These are phyloP conservation scores for Silurus asotus DNA, from an alignment of 2,113 vertebrate genomes.

Conservation along the genomic window DNA sequence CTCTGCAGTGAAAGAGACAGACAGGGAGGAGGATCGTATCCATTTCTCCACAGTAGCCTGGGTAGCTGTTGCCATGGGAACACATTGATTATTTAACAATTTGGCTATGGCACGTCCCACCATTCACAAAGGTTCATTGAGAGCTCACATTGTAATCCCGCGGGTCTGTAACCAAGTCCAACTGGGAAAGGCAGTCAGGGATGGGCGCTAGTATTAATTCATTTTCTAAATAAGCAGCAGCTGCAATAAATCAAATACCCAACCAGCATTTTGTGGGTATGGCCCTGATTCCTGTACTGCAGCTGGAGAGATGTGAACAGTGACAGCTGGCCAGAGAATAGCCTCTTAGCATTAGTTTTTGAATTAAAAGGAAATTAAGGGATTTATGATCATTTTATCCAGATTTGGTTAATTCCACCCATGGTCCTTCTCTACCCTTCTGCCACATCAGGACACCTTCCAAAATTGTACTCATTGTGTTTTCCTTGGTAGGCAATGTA, in stretches of 20 bases:
- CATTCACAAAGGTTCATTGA: conserved; percentile 65
- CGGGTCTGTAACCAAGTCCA: conserved; percentile 60
- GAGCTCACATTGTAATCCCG: conserved; percentile 63
- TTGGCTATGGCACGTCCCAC: conserved; percentile 61
- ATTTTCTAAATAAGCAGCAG: conserved; percentile 39
- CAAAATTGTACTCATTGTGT: conserved; percentile 38
- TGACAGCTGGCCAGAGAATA: conserved; percentile 55
- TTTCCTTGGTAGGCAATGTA: not conserved
- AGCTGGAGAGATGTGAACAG: conserved; percentile 52
- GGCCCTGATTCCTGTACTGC: conserved; percentile 39
- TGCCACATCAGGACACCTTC: conserved; percentile 53
- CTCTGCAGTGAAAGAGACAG: conserved; percentile 55
- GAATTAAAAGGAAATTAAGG: conserved; percentile 63
- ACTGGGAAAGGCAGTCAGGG: conserved; percentile 53
- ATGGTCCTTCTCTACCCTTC: conserved; percentile 47
- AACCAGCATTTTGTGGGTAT: not conserved
- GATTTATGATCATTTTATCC: conserved; percentile 62
- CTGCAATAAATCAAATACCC: conserved; percentile 46
- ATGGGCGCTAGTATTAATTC: conserved; percentile 53
- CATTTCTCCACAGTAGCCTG: conserved; percentile 44
- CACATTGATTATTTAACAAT: conserved; percentile 79
- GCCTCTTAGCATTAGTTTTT: conserved; percentile 56
- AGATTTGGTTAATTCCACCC: conserved; percentile 61
- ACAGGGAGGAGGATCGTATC: conserved; percentile 55
- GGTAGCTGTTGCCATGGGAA: conserved; percentile 69